Percentiles rank a stretch among this genome's conserved stretches.
phyloP scores from a whole-genome alignment of 2,797 vertebrate genomes.

The Rhinichthys osculus region DNA sequence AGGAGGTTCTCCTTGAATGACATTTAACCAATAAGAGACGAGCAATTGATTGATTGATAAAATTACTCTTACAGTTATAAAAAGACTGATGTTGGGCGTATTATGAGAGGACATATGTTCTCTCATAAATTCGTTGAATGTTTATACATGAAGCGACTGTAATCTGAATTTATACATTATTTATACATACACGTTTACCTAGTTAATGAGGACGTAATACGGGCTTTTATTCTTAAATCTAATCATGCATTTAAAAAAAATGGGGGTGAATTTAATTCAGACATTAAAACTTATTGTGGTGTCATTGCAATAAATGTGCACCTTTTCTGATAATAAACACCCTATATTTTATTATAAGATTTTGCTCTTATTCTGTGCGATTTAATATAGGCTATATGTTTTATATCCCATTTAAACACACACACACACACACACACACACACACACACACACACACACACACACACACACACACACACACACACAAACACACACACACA shows the following conservation, averaged over 20 bases:
- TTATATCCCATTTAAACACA: neutral
- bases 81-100: neutral
- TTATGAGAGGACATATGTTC: neutral
- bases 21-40: neutral
- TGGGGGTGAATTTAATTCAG: neutral
- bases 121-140: neutral
- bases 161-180: neutral
- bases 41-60: constrained; percentile 21
- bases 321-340: neutral
- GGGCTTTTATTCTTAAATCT: neutral
- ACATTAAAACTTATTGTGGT: neutral
- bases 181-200: neutral
- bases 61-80: neutral
- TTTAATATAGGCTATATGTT: neutral
- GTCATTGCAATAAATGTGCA: neutral
- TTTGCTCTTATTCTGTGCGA: neutral
- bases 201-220: neutral
- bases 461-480: too few relatives aligned
- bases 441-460: too few relatives aligned
- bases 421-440: too few relatives aligned
- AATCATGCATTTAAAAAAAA: neutral
- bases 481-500: too few relatives aligned
- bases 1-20: neutral
- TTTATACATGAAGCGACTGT: neutral
- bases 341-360: neutral